A percentile compares a stretch with the other conserved stretches of the same genome.
These are phyloP conservation scores for Pseudochirops cupreus DNA, from an alignment of 2,797 vertebrate species.

Conservation along the genomic window DNA sequence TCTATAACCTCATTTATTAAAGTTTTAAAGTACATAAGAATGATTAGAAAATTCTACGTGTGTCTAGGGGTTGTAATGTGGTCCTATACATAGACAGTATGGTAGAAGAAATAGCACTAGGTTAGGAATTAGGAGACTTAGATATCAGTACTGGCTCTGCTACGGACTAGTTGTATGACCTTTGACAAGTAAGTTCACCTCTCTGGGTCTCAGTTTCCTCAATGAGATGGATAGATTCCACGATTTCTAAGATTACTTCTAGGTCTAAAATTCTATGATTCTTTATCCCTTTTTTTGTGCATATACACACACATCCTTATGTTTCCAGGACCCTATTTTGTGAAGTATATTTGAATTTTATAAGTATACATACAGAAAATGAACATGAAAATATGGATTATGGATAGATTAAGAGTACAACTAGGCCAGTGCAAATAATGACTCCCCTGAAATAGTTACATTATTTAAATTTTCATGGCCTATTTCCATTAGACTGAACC, in stretches of 20 bases:
- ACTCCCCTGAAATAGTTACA: constrained; percentile 9
- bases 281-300: neutral
- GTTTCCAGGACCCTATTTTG: constrained; percentile 34
- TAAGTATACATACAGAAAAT: constrained; percentile 51
- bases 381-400: constrained; percentile 1
- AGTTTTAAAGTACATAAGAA: neutral
- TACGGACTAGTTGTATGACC: constrained; percentile 22
- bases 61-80: neutral
- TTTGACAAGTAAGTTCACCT: constrained; percentile 42
- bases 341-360: constrained; percentile 35
- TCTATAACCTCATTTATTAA: neutral
- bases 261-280: neutral
- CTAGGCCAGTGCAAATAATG: neutral
- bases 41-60: neutral
- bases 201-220: neutral
- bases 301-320: constrained; percentile 19
- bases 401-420: neutral
- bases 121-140: constrained; percentile 15
- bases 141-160: neutral
- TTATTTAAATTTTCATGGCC: neutral
- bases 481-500: neutral
- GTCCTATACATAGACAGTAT: neutral
- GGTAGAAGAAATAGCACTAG: constrained; percentile 9
- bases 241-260: neutral
- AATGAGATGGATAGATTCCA: neutral